Conservation (phyloP, 2,113 vertebrate species). For the Pseudorasbora parva region DNA sequence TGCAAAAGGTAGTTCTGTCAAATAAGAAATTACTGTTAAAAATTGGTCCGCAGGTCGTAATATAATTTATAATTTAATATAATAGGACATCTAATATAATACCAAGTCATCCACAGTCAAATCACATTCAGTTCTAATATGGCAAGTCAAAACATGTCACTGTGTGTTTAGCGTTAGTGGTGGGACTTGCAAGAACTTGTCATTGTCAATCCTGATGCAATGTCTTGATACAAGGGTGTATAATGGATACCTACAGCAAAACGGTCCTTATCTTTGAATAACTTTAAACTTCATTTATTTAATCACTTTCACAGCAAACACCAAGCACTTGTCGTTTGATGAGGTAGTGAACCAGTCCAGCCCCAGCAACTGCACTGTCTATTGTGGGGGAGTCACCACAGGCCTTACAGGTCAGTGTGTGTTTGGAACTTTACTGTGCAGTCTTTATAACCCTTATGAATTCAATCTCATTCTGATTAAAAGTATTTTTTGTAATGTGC, state of each 20-base stretch:
- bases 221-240: background rate
- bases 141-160: background rate
- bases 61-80: too few species aligned
- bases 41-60: too few species aligned
- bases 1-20: background rate
- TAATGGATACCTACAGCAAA: background rate
- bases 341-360: slow-evolving; percentile 97
- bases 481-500: background rate
- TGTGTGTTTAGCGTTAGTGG: background rate
- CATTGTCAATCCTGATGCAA: background rate
- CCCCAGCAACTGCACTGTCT: slow-evolving; percentile 97
- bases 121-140: background rate
- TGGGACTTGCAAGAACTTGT: background rate
- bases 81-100: too few species aligned
- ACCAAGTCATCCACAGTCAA: background rate
- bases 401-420: slow-evolving; percentile 87
- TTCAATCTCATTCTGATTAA: background rate
- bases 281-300: background rate
- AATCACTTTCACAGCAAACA: slow-evolving; percentile 74
- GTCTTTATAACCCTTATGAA: background rate
- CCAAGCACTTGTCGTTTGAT: slow-evolving; percentile 94
- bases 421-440: background rate
- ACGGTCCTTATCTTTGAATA: background rate
- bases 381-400: slow-evolving; percentile 93
- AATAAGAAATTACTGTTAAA: background rate